These are phyloP conservation scores for Dicentrarchus labrax DNA, from an alignment of 2,113 vertebrate species.

Conservation along the genomic window DNA sequence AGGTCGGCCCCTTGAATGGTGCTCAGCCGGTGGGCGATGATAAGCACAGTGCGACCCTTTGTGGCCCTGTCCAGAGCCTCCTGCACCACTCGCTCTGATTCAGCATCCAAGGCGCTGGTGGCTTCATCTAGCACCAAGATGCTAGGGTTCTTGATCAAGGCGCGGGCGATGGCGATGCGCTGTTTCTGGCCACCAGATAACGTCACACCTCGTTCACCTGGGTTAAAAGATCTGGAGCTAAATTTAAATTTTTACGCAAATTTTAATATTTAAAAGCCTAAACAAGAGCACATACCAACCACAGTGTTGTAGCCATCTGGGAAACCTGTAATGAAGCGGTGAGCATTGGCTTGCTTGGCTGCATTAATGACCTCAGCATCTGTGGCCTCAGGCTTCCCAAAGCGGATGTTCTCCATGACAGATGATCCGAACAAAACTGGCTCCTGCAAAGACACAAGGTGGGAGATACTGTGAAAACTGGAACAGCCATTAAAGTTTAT, in stretches of 20 bases:
- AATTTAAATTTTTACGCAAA: too few relatives aligned
- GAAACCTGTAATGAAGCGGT: constrained; percentile 91
- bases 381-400: constrained; percentile 89
- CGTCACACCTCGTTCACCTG: constrained; percentile 91
- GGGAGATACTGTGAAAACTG: not conserved
- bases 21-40: constrained; percentile 96
- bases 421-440: constrained; percentile 93
- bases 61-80: constrained; percentile 91
- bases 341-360: constrained; percentile 91
- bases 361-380: constrained; percentile 89
- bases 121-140: constrained; percentile 95
- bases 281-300: constrained; percentile 86
- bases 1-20: constrained; percentile 90
- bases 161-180: constrained; percentile 93
- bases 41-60: constrained; percentile 90
- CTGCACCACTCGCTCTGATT: constrained; percentile 92
- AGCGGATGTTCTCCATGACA: constrained; percentile 96
- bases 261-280: not conserved
- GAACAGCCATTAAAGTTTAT: not conserved
- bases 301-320: constrained; percentile 91
- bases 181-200: constrained; percentile 96
- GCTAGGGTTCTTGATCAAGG: constrained; percentile 91
- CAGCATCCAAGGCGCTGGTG: constrained; percentile 93
- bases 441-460: constrained; percentile 82
- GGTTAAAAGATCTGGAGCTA: constrained; percentile 1